Conservation (phyloP, 1,140 invertebrate species). For the Nasonia vitripennis region DNA sequence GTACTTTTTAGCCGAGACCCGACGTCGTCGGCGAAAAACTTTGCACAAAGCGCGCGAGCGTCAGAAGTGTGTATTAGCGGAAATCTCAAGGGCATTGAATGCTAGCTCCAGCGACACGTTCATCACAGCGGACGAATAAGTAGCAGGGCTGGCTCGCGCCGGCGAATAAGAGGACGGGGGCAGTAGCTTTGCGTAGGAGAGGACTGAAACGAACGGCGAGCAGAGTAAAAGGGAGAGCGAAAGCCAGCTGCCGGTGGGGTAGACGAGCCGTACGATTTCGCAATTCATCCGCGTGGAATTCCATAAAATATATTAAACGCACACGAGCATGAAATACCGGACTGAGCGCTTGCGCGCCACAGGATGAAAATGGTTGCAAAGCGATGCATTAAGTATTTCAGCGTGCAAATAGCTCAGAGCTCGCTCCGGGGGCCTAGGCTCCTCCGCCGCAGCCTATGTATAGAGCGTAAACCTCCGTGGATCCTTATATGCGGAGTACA, state of each 20-base stretch:
- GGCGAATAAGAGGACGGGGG: not conserved
- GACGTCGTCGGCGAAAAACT: no score
- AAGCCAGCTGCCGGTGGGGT: not conserved
- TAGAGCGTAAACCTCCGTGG: not conserved
- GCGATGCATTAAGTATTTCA: constrained; percentile 4
- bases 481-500: not conserved
- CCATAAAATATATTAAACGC: constrained; percentile 1
- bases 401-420: not conserved
- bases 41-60: no score
- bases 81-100: not conserved
- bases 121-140: not conserved
- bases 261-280: not conserved
- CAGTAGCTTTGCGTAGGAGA: no score
- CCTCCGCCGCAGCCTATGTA: no score
- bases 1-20: no score
- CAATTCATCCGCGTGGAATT: not conserved
- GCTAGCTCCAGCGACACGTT: not conserved
- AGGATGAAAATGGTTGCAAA: not conserved
- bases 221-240: not conserved
- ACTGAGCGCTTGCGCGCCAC: not conserved
- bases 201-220: not conserved
- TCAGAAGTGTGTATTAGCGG: not conserved
- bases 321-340: constrained; percentile 3
- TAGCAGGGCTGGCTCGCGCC: not conserved
- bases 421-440: not conserved